Base-by-base conservation (phyloP, 2,113 vertebrate genomes). In the Pterocles burchelli region DNA sequence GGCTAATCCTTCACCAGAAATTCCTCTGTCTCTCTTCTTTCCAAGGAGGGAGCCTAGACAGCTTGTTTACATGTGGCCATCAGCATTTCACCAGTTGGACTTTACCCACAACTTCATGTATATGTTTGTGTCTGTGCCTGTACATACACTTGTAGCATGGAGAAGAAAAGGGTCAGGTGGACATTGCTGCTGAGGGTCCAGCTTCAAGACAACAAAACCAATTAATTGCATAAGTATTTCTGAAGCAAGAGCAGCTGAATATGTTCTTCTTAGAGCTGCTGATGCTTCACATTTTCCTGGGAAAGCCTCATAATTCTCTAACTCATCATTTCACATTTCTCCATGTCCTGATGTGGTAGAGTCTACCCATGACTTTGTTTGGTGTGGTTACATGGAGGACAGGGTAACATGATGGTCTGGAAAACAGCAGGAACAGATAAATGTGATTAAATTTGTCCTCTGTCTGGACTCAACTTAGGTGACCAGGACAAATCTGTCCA, bases 391-490 rank as follows among this genome's bases (percentile, higher is more conserved):
- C 26, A 9, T 22, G 17, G 46, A 84, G 84, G 31, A 49, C n/a
- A 81, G 68, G 21, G 36, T 38, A 80, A 76, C 26, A 43, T 45
- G 73, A 89, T 87, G 68, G 31, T 34, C 36, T 48, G 79, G 80
- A 67, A 85, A 82, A 52, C 41, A 48, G 49, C 21, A 65, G 58
- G 91, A 77, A n/a, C 59, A 87, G 73, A 84, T 57, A 74, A 92
- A 93, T 87, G 43, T 71, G 55, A 70, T 71, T 48, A 85, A 70
- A 84, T 84, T 91, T 96, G 55, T 92, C 80, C 80, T 94, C 84
- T 93, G 55, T 45, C 70, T 67, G 61, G 73, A 67, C 65, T 94
- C 65, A 71, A 2, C 49, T 81, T 52, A n/a, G 70, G 57, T 81
- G 84, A 91, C 73, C 65, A 81, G 57, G 80, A 89, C 51, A 85